Percentiles rank a stretch among this genome's conserved stretches.
These are phyloP conservation scores for Hoplodrina blanda DNA, from an alignment of 2,888 invertebrate genomes.

Conservation along the genomic window DNA sequence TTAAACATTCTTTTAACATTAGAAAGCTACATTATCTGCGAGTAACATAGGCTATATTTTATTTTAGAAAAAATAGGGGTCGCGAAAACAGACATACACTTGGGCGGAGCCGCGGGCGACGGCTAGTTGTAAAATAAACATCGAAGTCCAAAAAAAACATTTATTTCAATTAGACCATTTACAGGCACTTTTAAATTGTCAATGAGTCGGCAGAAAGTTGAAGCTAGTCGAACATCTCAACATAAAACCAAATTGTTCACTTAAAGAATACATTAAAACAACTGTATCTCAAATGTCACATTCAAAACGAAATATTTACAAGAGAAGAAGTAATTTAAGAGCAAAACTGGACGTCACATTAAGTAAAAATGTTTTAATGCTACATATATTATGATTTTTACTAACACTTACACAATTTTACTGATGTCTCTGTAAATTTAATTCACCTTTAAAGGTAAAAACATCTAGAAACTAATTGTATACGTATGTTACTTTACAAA, in stretches of 20 bases:
- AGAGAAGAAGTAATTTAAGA: slow-evolving; percentile 20
- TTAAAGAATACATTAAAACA: slow-evolving; percentile 17
- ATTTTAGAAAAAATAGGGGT: no score
- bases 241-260: slow-evolving; percentile 11
- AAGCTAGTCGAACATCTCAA: not conserved
- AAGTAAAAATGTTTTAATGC: slow-evolving; percentile 5
- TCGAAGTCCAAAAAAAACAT: no score
- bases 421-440: slow-evolving; percentile 3
- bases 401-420: slow-evolving; percentile 11
- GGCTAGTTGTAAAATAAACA: no score
- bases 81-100: no score
- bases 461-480: slow-evolving; percentile 13
- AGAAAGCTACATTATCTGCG: no score
- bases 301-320: slow-evolving; percentile 5
- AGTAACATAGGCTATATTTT: no score
- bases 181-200: no score
- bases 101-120: no score
- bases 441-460: slow-evolving; percentile 25
- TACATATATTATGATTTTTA: slow-evolving; percentile 32
- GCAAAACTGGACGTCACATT: slow-evolving; percentile 21
- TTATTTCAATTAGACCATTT: no score
- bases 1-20: no score
- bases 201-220: no score
- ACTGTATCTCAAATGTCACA: slow-evolving; percentile 31
- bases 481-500: slow-evolving; percentile 25